Percentiles rank a stretch among this genome's conserved stretches.
Conservation (phyloP, 2,113 vertebrate genomes). For the Myiozetetes cayanensis region DNA sequence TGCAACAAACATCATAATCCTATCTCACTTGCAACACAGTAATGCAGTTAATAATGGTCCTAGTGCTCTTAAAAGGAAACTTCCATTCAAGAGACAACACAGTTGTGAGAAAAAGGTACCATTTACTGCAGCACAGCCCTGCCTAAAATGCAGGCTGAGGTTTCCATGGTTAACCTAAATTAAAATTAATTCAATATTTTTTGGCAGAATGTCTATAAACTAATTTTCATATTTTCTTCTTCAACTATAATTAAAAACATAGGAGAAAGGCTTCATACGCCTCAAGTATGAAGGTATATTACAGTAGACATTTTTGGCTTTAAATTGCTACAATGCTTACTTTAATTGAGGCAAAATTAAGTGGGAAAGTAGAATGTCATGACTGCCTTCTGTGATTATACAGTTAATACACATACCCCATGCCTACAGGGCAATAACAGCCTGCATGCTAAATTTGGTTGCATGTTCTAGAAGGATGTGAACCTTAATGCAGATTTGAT, state of each 20-base stretch:
- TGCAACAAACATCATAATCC: neutral
- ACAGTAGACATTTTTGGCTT: neutral
- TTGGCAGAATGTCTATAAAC: constrained; percentile 16
- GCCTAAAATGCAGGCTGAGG: constrained; percentile 8
- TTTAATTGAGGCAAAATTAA: constrained; percentile 45
- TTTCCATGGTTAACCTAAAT: constrained; percentile 56
- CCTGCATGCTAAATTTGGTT: neutral
- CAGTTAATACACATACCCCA: neutral
- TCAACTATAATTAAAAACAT: constrained; percentile 24
- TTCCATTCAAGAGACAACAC: neutral
- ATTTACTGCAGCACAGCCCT: neutral
- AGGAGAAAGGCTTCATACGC: neutral
- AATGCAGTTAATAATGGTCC: neutral
- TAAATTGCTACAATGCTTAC: neutral
- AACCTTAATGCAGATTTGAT: neutral
- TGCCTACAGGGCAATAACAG: neutral
- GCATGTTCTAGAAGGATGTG: neutral
- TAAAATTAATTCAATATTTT: constrained; percentile 42
- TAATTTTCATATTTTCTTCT: constrained; percentile 38
- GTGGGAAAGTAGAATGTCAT: constrained; percentile 20
- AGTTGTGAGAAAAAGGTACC: constrained; percentile 4
- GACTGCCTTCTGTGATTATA: constrained; percentile 34
- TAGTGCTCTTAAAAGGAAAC: constrained; percentile 3
- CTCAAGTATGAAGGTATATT: constrained; percentile 22
- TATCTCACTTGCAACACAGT: neutral